Base-by-base conservation (phyloP, 2,113 vertebrate genomes). In the Paramisgurnus dabryanus region DNA sequence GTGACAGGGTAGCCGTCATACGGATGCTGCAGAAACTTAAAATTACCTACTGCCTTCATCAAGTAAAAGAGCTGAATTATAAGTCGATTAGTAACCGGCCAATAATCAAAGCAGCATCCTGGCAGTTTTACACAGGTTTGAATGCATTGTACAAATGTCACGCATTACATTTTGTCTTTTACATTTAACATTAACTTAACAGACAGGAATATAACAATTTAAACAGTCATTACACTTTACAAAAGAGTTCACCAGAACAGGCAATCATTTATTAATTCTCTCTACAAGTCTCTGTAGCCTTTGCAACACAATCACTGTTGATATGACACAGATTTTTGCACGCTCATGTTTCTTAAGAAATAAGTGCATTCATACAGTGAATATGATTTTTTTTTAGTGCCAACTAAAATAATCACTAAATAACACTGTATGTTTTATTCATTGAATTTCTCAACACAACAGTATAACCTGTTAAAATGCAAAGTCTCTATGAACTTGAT, bases 401-500 rank as follows among this genome's bases (percentile, higher is more conserved):
- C 22, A 43, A 57, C 6, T 53, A 76, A 80, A 60, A 53, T 47
- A 50, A 80, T 40, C 17, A 63, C 13, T 5, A 58, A 76, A 49
- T 53, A 0, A 8, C 50, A 71, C 73, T 18, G 50, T 7, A 27
- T 81, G 8, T 45, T 79, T 58, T 76, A 77, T 73, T 80, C 7
- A 55, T 40, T 47, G 13, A 13, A 39, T 60, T 71, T 63, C 58
- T 58, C 10, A 65, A 50, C 22, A 18, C 49, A 82, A 86, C 82
- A 86, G 82, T 80, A 82, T 27, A 84, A 86, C 80, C 79, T 86
- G 79, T 86, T 83, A 70, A 74, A 39, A 53, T 40, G 43, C 73
- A 39, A 82, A 12, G 39, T 65, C 27, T 18, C 45, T 27, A 5
- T 53, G 47, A 79, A 53, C 34, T n/a, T 61, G 17, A n/a, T 1